Conservation (phyloP, 2,888 invertebrate genomes). For the Liodrosophila aerea region DNA sequence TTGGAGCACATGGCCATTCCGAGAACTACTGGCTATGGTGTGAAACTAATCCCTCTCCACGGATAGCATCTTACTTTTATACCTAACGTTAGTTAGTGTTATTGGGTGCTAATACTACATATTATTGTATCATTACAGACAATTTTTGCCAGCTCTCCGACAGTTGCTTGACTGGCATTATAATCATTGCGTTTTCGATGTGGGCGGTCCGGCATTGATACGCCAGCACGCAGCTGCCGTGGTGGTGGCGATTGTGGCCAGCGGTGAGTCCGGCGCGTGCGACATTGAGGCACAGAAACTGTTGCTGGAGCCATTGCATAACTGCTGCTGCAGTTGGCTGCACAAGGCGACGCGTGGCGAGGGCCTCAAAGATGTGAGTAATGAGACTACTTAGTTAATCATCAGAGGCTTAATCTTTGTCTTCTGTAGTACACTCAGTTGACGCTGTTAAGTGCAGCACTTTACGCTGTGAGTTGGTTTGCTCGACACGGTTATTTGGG, state of each 20-base stretch:
- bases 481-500: slow-evolving; percentile 51
- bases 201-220: slow-evolving; percentile 79
- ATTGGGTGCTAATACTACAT: slow-evolving; percentile 17
- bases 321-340: slow-evolving; percentile 81
- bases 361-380: slow-evolving; percentile 75
- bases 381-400: too few species aligned
- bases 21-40: too few species aligned
- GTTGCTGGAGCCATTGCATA: slow-evolving; percentile 71
- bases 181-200: slow-evolving; percentile 79
- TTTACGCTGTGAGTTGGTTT: slow-evolving; percentile 78
- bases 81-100: slow-evolving; percentile 8
- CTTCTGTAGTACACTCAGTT: slow-evolving; percentile 79
- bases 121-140: slow-evolving; percentile 62
- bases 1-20: slow-evolving; percentile 36
- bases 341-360: slow-evolving; percentile 68
- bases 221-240: slow-evolving; percentile 82
- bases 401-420: not conserved
- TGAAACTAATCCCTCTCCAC: slow-evolving; percentile 34
- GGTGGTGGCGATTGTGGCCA: slow-evolving; percentile 73
- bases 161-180: slow-evolving; percentile 82
- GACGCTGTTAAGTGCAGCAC: slow-evolving; percentile 74
- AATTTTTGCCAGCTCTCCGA: slow-evolving; percentile 79
- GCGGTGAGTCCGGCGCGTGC: slow-evolving; percentile 65
- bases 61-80: slow-evolving; percentile 46
- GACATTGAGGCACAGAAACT: slow-evolving; percentile 71